These are phyloP conservation scores for Sitobion miscanthi DNA, from an alignment of 1,140 invertebrate genomes.

Conservation along the genomic window DNA sequence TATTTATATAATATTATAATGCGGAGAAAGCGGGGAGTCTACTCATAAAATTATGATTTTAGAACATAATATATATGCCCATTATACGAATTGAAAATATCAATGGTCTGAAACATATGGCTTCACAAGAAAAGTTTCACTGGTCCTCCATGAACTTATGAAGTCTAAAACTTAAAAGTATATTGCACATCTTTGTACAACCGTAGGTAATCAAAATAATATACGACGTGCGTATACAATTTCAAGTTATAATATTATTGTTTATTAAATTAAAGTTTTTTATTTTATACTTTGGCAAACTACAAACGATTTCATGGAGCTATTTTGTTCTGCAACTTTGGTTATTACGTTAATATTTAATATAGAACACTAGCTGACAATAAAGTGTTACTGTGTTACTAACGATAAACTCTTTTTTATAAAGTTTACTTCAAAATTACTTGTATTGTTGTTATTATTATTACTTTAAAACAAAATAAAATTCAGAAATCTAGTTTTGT, in stretches of 20 bases:
- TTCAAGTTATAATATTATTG: background rate
- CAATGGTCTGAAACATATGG: background rate
- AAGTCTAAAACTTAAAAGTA: background rate
- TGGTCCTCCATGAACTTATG: background rate
- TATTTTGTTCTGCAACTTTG: background rate
- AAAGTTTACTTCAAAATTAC: background rate
- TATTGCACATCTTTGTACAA: background rate
- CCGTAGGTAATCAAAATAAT: background rate
- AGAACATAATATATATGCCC: background rate
- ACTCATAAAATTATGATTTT: background rate
- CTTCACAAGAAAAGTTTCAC: background rate
- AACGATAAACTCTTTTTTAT: background rate
- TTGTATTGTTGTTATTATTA: conserved; percentile 8
- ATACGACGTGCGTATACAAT: background rate
- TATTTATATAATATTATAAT: background rate
- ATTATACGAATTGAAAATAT: background rate
- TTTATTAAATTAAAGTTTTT: conserved; percentile 27
- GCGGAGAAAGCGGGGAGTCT: background rate
- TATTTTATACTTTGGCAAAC: background rate
- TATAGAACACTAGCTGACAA: background rate
- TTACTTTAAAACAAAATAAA: conserved; percentile 3
- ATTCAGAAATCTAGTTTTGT: background rate
- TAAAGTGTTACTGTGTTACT: background rate
- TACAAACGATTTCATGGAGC: background rate
- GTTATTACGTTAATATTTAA: background rate